Base-by-base conservation (phyloP, 1,140 invertebrate species). In the Pseudomyrmex gracilis region DNA sequence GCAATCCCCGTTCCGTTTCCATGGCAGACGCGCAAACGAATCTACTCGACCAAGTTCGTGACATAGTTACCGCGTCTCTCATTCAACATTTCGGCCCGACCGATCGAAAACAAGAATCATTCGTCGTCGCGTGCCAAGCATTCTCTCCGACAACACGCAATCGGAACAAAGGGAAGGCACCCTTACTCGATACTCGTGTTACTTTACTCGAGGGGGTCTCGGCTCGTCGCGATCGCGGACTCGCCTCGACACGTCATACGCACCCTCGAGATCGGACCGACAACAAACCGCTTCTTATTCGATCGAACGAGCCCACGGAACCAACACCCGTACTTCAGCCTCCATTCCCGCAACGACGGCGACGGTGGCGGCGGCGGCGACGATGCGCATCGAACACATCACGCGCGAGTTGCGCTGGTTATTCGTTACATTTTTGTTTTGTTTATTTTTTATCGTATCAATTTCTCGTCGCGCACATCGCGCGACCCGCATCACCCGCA, bases 241-340 rank as follows among this genome's bases (percentile, higher is more conserved):
- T n/a, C 82, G 70, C 77, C 63, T 84, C 57, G 68, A 83, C 82
- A 88, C 80, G 83, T 90, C 87, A 87, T 90, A 88, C 77, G 63
- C 82, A 47, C 55, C 45, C 4, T 0, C 34, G 34, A 34, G 3
- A 51, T 7, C 34, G 78, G 70, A 88, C 70, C 61, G 83, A 84
- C 80, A 85, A 88, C 34, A 83, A 87, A 86, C 24, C 57, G 58
- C 10, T 57, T 17, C 63, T n/a, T n/a, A 78, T 83, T 66, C 60
- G 73, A 77, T 86, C 61, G 49, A 82, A 45, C 45, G 73, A 20
- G 73, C 13, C 15, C 49, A 22, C 24, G 55, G 53, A 22, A 47
- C 13, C 34, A 34, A 51, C 55, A 90, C 89, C 88, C 89, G 90
- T 73, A 92, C 91, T 78, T 92, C 90, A 12, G 90, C 91, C 86